phyloP scores from a whole-genome alignment of 23 tunicate species.

The Ascidia mentula region DNA sequence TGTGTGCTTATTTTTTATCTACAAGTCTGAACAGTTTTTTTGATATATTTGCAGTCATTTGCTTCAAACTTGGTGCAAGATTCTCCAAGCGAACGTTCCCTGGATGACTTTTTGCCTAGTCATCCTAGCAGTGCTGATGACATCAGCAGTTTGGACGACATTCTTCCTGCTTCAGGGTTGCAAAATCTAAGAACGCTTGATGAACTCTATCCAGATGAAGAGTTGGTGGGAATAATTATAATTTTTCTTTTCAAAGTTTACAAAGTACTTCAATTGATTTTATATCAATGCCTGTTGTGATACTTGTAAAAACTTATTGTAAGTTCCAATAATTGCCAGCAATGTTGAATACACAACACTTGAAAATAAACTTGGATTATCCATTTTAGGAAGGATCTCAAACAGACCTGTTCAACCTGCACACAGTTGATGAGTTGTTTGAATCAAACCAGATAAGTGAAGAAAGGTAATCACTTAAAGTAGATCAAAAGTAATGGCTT shows the following conservation, averaged over 20 bases:
- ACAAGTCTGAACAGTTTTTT: not conserved
- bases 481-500: no score
- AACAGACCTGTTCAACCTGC: conserved; percentile 6
- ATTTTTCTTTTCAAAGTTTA: no score
- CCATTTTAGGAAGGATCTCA: not conserved
- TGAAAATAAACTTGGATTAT: no score
- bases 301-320: no score
- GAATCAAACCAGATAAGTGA: not conserved
- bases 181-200: conserved; percentile 65
- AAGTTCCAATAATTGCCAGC: no score
- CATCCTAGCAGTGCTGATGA: conserved; percentile 34
- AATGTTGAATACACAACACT: no score
- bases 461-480: conserved; percentile 11
- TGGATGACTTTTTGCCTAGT: conserved; percentile 54
- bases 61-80: conserved; percentile 38
- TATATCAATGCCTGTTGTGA: no score
- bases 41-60: conserved; percentile 37
- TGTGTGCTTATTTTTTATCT: no score
- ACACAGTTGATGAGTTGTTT: conserved; percentile 45
- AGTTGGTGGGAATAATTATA: conserved; percentile 6
- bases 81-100: conserved; percentile 32
- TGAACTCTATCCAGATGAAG: conserved; percentile 49
- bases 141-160: conserved; percentile 52
- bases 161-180: conserved; percentile 22
- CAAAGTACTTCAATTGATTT: no score